phyloP scores from a whole-genome alignment of 1,140 invertebrate species.

The Onthophagus taurus region DNA sequence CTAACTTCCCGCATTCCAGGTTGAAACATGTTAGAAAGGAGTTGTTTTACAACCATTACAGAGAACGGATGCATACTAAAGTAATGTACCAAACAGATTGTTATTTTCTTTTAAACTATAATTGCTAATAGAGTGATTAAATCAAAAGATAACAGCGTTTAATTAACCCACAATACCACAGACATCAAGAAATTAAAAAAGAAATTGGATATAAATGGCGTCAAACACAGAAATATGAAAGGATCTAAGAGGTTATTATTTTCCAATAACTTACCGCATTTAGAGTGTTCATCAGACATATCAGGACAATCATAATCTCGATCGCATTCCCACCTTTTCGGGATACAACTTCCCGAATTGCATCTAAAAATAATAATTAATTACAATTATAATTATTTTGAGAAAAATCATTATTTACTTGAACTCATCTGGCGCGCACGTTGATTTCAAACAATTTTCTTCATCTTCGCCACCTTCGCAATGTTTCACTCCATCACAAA shows the following conservation, averaged over 20 bases:
- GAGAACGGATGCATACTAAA: too few relatives aligned
- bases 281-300: constrained; percentile 56
- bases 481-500: constrained; percentile 67
- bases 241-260: constrained; percentile 2
- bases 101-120: too few relatives aligned
- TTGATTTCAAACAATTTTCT: constrained; percentile 24
- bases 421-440: constrained; percentile 36
- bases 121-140: too few relatives aligned
- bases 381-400: neutral
- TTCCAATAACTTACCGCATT: constrained; percentile 42
- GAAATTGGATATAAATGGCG: neutral
- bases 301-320: constrained; percentile 57
- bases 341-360: constrained; percentile 56
- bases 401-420: constrained; percentile 18
- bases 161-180: too few relatives aligned
- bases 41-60: too few relatives aligned
- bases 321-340: constrained; percentile 65
- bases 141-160: too few relatives aligned
- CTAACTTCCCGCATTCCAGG: too few relatives aligned
- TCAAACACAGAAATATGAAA: neutral
- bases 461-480: constrained; percentile 75
- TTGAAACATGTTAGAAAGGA: too few relatives aligned
- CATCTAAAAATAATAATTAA: constrained; percentile 38
- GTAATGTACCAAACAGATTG: too few relatives aligned
- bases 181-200: too few relatives aligned